Percentiles rank a stretch among this genome's conserved stretches.
These are phyloP conservation scores for Megamerina dolium DNA, from an alignment of 2,888 invertebrate species.

Conservation along the genomic window DNA sequence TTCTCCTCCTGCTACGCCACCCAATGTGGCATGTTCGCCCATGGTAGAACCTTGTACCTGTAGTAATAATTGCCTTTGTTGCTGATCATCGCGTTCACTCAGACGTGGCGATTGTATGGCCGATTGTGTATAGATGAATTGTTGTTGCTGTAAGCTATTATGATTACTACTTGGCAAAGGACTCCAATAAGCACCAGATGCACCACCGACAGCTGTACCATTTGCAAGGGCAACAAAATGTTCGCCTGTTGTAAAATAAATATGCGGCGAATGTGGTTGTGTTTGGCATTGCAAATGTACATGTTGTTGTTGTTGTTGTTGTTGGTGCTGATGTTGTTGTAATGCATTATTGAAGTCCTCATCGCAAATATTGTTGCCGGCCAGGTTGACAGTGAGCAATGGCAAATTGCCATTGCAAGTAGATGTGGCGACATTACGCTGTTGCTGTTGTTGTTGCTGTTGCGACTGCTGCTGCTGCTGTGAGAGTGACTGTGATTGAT, in stretches of 20 bases:
- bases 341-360: slow-evolving; percentile 18
- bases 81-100: slow-evolving; percentile 16
- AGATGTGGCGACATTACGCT: slow-evolving; percentile 11
- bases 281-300: background rate
- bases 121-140: slow-evolving; percentile 13
- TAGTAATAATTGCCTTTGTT: no score
- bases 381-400: slow-evolving; percentile 23
- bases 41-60: no score
- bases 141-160: slow-evolving; percentile 15
- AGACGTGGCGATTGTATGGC: slow-evolving; percentile 18
- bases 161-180: slow-evolving; percentile 15
- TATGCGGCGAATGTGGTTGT: slow-evolving; percentile 17
- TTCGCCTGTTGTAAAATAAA: slow-evolving; percentile 20
- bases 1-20: no score
- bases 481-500: slow-evolving; percentile 1
- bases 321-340: slow-evolving; percentile 13
- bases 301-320: slow-evolving; percentile 7
- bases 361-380: slow-evolving; percentile 15
- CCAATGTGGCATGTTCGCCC: no score
- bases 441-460: slow-evolving; percentile 2
- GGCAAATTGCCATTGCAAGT: slow-evolving; percentile 21
- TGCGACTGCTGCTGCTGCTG: slow-evolving; percentile 11
- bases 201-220: slow-evolving; percentile 11
- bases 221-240: slow-evolving; percentile 16
- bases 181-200: slow-evolving; percentile 21